Conservation (phyloP, 2,113 vertebrate species). For the Cyphomyrus discorhynchus region DNA sequence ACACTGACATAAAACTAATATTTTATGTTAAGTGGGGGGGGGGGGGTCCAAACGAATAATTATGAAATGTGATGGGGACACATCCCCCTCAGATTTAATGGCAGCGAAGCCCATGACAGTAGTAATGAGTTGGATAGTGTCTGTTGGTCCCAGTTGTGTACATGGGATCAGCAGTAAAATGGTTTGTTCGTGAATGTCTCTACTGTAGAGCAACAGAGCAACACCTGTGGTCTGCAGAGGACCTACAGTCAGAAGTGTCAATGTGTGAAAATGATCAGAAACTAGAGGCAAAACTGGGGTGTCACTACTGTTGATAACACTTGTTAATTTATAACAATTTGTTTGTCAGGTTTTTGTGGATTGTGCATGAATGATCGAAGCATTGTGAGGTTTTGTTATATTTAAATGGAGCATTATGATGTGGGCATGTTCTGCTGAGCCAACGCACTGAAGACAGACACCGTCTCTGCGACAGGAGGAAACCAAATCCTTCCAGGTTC, state of each 20-base stretch:
- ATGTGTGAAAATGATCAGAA: background rate
- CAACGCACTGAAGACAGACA: conserved; percentile 17
- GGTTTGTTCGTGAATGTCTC: background rate
- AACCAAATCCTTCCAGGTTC: conserved; percentile 20
- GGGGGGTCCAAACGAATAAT: too few species aligned
- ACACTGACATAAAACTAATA: too few species aligned
- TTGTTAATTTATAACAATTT: background rate
- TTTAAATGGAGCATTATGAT: background rate
- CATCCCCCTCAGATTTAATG: too few species aligned
- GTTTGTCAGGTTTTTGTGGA: background rate
- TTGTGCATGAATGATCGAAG: background rate
- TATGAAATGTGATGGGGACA: too few species aligned
- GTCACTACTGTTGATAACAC: background rate
- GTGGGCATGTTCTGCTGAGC: background rate
- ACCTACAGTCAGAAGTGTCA: background rate
- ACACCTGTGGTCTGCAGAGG: background rate
- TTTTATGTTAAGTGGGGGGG: too few species aligned
- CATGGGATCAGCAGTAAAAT: background rate
- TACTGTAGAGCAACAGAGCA: background rate
- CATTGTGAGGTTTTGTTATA: background rate
- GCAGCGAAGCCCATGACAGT: too few species aligned
- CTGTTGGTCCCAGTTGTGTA: background rate
- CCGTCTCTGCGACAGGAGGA: conserved; percentile 16
- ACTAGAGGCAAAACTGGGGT: background rate
- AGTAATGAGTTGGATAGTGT: background rate